Conservation (phyloP, 2,797 vertebrate genomes). For the Streptopelia turtur region DNA sequence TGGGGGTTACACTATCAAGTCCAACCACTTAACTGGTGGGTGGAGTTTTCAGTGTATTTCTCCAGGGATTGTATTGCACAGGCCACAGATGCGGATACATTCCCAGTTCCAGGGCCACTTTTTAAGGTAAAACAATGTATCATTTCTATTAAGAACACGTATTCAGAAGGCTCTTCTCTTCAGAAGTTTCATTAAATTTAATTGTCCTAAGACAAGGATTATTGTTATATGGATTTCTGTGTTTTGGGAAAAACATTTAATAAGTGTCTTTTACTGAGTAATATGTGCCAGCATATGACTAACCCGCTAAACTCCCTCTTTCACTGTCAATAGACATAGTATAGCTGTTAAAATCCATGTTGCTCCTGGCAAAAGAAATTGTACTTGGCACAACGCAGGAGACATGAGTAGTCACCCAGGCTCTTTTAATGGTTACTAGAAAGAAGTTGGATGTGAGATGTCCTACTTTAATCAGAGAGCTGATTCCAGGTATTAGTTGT, state of each 20-base stretch:
- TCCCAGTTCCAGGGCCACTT: background rate
- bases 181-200: background rate
- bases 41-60: constrained; percentile 13
- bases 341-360: background rate
- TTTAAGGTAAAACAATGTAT: background rate
- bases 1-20: constrained; percentile 15
- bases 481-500: background rate
- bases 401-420: background rate
- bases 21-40: background rate
- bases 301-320: background rate
- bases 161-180: background rate
- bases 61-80: background rate
- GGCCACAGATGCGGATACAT: background rate
- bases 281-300: background rate
- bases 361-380: background rate
- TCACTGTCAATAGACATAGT: background rate
- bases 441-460: background rate
- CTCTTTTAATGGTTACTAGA: background rate
- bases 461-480: background rate
- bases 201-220: background rate
- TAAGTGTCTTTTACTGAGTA: background rate
- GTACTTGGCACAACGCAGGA: background rate
- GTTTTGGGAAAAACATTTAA: background rate
- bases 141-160: background rate
- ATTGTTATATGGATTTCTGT: background rate